Evolutionary conservation across 2,113 vertebrate genomes (phyloP).

Genomic region (Galbula dea): DNA sequence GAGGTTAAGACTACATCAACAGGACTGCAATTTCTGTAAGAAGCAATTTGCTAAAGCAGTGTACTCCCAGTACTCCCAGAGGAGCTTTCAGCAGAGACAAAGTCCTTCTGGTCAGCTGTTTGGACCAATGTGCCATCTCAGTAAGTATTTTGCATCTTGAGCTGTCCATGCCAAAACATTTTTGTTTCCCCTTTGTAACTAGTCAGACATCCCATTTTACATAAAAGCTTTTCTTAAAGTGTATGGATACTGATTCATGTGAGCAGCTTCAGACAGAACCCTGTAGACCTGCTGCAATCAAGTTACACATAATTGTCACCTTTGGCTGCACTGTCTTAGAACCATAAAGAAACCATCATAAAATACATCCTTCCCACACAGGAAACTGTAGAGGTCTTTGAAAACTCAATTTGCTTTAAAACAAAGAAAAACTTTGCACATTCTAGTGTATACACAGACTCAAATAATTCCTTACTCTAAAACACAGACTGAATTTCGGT

Average conservation of each 20-base stretch:
- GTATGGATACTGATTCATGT: not conserved
- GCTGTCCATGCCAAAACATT: not conserved
- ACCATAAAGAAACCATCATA: not conserved
- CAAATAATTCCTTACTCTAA: not conserved
- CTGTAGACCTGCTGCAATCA: not conserved
- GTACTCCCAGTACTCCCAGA: rapidly evolving
- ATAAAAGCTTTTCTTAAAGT: not conserved
- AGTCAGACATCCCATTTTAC: not conserved
- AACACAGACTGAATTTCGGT: not conserved
- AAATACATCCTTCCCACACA: not conserved
- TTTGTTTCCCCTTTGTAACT: not conserved
- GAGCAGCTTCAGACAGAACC: not conserved
- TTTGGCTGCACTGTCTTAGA: not conserved
- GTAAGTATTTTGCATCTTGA: not conserved
- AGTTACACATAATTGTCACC: not conserved
- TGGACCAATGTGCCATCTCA: not conserved
- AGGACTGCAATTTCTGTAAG: not conserved
- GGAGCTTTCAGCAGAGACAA: not conserved
- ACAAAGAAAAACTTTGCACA: not conserved
- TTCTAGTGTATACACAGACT: too few relatives aligned
- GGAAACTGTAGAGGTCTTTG: not conserved
- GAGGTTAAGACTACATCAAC: not conserved
- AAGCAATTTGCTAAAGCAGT: not conserved
- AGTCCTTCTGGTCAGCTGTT: not conserved
- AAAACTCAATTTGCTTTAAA: not conserved